phyloP scores from a whole-genome alignment of 2,797 vertebrate genomes.

The Lithobates sylvaticus region DNA sequence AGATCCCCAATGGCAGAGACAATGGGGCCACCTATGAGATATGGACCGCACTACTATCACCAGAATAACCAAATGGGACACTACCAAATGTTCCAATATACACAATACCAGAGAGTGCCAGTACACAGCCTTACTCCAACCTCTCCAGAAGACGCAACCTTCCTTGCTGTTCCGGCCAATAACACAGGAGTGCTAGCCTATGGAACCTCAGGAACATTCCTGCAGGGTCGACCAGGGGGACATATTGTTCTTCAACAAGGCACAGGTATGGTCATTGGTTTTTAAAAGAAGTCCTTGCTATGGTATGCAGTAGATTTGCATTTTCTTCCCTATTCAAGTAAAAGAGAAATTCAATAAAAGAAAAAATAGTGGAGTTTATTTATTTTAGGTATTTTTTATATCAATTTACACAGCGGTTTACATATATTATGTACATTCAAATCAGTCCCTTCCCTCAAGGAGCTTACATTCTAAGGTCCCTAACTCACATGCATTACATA shows the following conservation, averaged over 20 bases:
- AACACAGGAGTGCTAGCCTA: slow-evolving; percentile 73
- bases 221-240: slow-evolving; percentile 70
- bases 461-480: too few species aligned
- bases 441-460: too few species aligned
- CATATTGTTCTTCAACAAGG: slow-evolving; percentile 80
- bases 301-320: background rate
- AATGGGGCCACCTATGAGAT: slow-evolving; percentile 56
- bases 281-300: background rate
- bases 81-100: slow-evolving; percentile 62
- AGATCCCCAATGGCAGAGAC: slow-evolving; percentile 62
- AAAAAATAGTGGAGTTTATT: too few species aligned
- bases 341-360: too few species aligned
- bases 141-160: slow-evolving; percentile 73
- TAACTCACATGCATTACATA: too few species aligned
- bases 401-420: too few species aligned
- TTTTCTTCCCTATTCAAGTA: background rate
- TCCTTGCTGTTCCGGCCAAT: slow-evolving; percentile 75
- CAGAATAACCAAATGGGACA: slow-evolving; percentile 71
- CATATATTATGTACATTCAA: too few species aligned
- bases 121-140: slow-evolving; percentile 80
- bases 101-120: slow-evolving; percentile 74
- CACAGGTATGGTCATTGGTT: slow-evolving; percentile 60
- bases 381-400: too few species aligned
- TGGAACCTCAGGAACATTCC: slow-evolving; percentile 74
- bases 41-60: slow-evolving; percentile 70